Evolutionary conservation across 2,888 invertebrate genomes (phyloP).

Genomic region (Apeira syringaria): DNA sequence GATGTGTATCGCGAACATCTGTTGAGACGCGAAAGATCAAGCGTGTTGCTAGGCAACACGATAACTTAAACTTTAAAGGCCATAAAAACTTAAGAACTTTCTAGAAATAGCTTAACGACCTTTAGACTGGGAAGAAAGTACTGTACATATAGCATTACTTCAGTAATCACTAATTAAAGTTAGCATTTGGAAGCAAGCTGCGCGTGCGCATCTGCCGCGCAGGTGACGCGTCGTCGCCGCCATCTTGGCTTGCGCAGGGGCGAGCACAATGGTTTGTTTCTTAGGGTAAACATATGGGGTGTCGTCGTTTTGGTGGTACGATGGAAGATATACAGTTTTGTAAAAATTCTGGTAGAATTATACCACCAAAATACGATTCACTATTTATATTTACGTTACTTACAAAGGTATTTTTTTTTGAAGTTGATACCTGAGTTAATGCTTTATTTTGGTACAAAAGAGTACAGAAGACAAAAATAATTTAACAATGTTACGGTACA

Average conservation of each 20-base stretch:
- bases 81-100: slow-evolving; percentile 1
- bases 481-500: too few relatives aligned
- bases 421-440: too few relatives aligned
- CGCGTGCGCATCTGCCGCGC: slow-evolving; percentile 59
- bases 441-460: too few relatives aligned
- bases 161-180: slow-evolving; percentile 22
- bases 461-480: too few relatives aligned
- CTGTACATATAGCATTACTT: slow-evolving; percentile 6
- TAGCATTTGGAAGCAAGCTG: slow-evolving; percentile 56
- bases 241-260: slow-evolving; percentile 38
- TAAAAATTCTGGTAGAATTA: too few relatives aligned
- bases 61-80: too few relatives aligned
- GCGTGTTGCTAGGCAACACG: too few relatives aligned
- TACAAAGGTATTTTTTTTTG: too few relatives aligned
- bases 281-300: slow-evolving; percentile 20
- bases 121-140: slow-evolving; percentile 12
- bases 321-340: neutral
- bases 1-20: too few relatives aligned
- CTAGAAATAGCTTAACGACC: slow-evolving; percentile 11
- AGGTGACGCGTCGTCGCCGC: slow-evolving; percentile 51
- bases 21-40: too few relatives aligned
- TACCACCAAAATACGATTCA: too few relatives aligned
- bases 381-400: too few relatives aligned
- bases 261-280: slow-evolving; percentile 17
- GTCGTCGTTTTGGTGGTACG: neutral